A percentile compares a stretch with the other conserved stretches of the same genome.
Evolutionary conservation across 2,113 vertebrate species (phyloP).

Genomic region (Dicerorhinus sumatrensis): DNA sequence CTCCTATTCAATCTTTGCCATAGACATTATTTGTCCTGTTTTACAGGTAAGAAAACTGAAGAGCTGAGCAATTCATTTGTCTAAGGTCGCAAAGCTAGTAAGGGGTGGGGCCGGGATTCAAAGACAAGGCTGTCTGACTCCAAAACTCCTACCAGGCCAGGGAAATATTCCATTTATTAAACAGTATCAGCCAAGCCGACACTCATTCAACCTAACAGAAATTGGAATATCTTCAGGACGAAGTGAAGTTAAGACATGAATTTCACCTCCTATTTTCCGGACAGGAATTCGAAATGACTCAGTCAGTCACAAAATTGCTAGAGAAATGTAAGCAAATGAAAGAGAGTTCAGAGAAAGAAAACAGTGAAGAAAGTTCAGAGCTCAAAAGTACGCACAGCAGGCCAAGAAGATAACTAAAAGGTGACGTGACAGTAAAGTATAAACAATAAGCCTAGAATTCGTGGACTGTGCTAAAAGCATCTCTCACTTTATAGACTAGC

Average conservation of each 20-base stretch:
- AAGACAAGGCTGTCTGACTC: neutral
- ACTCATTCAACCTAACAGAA: neutral
- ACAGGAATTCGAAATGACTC: neutral
- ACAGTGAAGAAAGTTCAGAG: neutral
- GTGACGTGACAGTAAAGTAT: neutral
- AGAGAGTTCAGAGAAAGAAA: neutral
- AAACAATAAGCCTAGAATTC: neutral
- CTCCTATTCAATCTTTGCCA: neutral
- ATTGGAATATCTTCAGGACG: neutral
- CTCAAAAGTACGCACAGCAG: neutral
- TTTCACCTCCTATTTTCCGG: neutral
- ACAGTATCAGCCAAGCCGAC: neutral
- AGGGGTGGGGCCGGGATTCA: neutral
- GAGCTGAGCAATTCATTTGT: neutral
- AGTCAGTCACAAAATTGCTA: neutral
- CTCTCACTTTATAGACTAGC: neutral
- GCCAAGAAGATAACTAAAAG: neutral
- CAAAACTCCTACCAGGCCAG: neutral
- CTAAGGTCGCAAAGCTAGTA: neutral
- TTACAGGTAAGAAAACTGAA: neutral
- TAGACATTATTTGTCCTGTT: neutral
- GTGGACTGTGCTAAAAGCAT: neutral
- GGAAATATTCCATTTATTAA: neutral
- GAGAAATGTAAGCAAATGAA: slow-evolving; percentile 4
- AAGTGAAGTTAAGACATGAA: neutral